Conservation (phyloP, 1,140 invertebrate genomes). For the Drosophila tsacasi region DNA sequence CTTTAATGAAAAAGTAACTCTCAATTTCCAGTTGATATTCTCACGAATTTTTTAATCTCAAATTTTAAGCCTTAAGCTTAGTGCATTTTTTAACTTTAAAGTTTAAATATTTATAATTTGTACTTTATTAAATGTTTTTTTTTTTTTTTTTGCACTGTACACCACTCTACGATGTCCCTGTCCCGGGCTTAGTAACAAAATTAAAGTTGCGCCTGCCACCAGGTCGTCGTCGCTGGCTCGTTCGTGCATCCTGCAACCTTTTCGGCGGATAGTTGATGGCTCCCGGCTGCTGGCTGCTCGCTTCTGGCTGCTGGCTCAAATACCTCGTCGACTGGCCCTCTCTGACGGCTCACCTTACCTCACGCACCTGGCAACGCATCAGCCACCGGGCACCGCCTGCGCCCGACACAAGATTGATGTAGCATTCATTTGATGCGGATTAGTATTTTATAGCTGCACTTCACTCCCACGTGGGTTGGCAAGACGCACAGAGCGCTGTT, state of each 20-base stretch:
- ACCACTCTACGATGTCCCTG: constrained; percentile 4
- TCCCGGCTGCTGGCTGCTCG: constrained; percentile 7
- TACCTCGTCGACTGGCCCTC: neutral
- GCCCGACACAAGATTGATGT: constrained; percentile 81
- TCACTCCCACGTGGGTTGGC: constrained; percentile 56
- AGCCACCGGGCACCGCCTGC: constrained; percentile 50
- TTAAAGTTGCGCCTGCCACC: constrained; percentile 74
- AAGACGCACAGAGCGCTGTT: constrained; percentile 36
- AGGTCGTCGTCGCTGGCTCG: constrained; percentile 18
- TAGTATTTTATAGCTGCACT: constrained; percentile 84
- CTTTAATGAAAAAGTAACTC: neutral
- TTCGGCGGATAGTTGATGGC: constrained; percentile 38
- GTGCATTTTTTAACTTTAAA: neutral
- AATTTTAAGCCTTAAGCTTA: neutral
- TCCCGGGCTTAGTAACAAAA: constrained; percentile 73
- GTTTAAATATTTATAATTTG: rapidly evolving
- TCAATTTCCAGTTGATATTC: neutral
- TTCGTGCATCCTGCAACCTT: constrained; percentile 42
- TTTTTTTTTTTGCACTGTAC: neutral
- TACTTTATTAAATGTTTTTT: neutral
- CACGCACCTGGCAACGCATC: constrained; percentile 62
- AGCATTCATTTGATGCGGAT: constrained; percentile 83
- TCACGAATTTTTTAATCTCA: neutral
- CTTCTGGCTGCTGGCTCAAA: constrained; percentile 11
- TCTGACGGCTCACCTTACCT: constrained; percentile 7